Base-by-base conservation (phyloP, 2,113 vertebrate genomes). In the Seriola aureovittata region DNA sequence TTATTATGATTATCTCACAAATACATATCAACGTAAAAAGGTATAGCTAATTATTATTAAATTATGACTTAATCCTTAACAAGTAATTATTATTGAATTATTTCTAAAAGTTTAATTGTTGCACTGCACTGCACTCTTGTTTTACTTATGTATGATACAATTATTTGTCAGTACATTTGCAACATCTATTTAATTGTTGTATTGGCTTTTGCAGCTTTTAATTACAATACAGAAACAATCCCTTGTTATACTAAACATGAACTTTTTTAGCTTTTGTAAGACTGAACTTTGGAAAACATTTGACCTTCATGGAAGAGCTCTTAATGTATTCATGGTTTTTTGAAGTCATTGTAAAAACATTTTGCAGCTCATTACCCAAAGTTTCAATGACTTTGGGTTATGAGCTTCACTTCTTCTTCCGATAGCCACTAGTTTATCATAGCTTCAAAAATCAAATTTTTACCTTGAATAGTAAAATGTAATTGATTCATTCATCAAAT, bases 331-430 rank as follows among this genome's bases (percentile, higher is more conserved):
- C 40, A 42, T 48, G 46, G 4, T 50, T 50, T 46, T 19, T 50
- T 19, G 17, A 7, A 19, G 48, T 2, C 17, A 50, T 8, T 50
- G 16, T 50, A 6, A 19, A 48, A 48, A 17, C 12, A 50, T 66
- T 42, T 23, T 74, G 16, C 58, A 71, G 29, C 25, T 25, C 25
- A 75, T 75, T 71, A 54, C 17, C 19, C 34, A 5, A n/a, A 4
- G 42, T 44, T 32, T 55, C 59, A 64, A 14, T 23, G 32, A 71
- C 48, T 71, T 54, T 23, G 29, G n/a, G 17, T 70, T 60, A 63
- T 64, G 19, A 64, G 36, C 29, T 70, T 70, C 10, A 29, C n/a
- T 42, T 54, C 11, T 7, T 16, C 34, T 42, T 29, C 57, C 8
- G 11, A 12, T 17, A 21, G 9, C 19, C 3, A 1, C 21, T 52